Base-by-base conservation (phyloP, 2,797 vertebrate genomes). In the Pygocentrus nattereri region DNA sequence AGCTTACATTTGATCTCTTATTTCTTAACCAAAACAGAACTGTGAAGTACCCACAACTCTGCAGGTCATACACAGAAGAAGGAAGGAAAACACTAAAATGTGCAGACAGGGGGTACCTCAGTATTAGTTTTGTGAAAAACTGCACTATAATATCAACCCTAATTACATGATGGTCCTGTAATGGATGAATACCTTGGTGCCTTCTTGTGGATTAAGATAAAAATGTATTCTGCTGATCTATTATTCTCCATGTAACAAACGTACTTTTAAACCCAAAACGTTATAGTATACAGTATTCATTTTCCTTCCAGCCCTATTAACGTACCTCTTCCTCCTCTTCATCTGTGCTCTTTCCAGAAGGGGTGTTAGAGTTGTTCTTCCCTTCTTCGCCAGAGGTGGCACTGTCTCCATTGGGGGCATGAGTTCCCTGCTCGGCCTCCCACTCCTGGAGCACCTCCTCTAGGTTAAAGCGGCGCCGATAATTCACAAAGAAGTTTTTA, bases 401-500 rank as follows among this genome's bases (percentile, higher is more conserved):
- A 88, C 95, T 93, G 91, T 97, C 97, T 90, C 97, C 97, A 85
- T 97, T 97, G 92, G 97, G 95, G 80, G 96, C 95, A 84, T 90
- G 94, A 68, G 96, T 97, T 91, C 97, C 98, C 92, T 97, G 98
- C 93, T 99, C 98, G 16, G 98, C 98, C 96, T 98, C 98, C 98
- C 98, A 99, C 94, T 99, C 98, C 95, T 98, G 97, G 90, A 99
- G 96, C 92, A 99, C 98, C 94, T 99, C 98, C 93, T 99, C 98
- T 94, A 99, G 95, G 95, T 99, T 99, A 95, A 99, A 99, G 73
- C 98, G 96, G 84, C 98, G 96, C 86, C 98, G 97, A 94, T 99
- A 99, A 95, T 99, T 99, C 91, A 99, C 97, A 88, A 99, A 99
- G 94, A 99, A 99, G 94, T 99, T 99, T 95, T 99, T 99, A 90